These are phyloP conservation scores for Ornithoptera alexandrae DNA, from an alignment of 2,888 invertebrate species.

Conservation along the genomic window DNA sequence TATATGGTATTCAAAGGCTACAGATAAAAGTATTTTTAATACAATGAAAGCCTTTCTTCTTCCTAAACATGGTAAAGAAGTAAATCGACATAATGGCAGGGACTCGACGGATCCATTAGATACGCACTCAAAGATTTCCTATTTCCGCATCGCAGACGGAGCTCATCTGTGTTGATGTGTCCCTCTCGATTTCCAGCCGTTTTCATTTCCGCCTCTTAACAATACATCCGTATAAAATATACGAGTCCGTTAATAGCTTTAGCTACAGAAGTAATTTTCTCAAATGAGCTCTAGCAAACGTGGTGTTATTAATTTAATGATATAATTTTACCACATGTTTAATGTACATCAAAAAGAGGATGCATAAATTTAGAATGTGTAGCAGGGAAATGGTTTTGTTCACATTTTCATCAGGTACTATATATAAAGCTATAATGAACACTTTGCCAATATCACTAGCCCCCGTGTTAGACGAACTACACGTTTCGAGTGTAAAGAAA, in stretches of 20 bases:
- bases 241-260: slow-evolving; percentile 12
- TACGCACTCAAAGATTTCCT: slow-evolving; percentile 35
- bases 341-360: no score
- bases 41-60: not conserved
- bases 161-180: slow-evolving; percentile 27
- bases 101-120: slow-evolving; percentile 12
- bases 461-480: no score
- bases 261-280: not conserved
- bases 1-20: not conserved
- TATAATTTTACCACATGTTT: not conserved
- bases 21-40: not conserved
- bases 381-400: no score
- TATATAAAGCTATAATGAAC: no score
- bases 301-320: no score
- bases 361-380: no score
- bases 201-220: slow-evolving; percentile 34
- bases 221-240: slow-evolving; percentile 31
- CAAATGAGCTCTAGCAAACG: not conserved
- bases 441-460: no score
- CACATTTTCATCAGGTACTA: no score
- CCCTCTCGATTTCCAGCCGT: slow-evolving; percentile 37
- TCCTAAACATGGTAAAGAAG: not conserved
- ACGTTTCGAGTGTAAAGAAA: no score
- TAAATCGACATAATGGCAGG: slow-evolving; percentile 10
- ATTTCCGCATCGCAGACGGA: slow-evolving; percentile 39